Percentiles rank a stretch among this genome's conserved stretches.
Evolutionary conservation across 2,888 invertebrate genomes (phyloP).

Genomic region (Incurvaria masculella): DNA sequence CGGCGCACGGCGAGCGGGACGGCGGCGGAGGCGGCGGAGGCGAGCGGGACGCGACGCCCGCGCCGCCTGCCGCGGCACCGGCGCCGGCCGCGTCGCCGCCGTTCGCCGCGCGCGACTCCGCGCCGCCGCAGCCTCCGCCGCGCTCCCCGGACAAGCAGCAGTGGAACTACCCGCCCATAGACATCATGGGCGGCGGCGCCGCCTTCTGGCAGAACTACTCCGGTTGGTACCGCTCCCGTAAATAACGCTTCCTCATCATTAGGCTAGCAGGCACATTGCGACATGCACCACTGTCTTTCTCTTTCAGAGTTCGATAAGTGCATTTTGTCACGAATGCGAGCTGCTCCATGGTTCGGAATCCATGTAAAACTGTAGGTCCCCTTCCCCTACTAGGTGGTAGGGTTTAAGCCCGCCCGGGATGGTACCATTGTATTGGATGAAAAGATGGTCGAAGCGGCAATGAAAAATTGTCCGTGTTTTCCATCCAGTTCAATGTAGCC

Average conservation of each 20-base stretch:
- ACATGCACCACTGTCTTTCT: too few relatives aligned
- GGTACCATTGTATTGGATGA: too few relatives aligned
- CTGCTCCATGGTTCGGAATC: too few relatives aligned
- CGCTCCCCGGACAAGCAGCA: conserved; percentile 52
- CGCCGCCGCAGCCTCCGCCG: conserved; percentile 25
- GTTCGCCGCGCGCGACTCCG: conserved; percentile 33
- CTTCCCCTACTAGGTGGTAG: too few relatives aligned
- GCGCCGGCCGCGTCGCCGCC: conserved; percentile 48
- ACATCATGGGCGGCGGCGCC: conserved; percentile 80
- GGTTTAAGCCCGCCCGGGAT: too few relatives aligned
- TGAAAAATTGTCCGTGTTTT: too few relatives aligned
- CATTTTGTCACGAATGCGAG: too few relatives aligned
- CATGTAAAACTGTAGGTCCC: too few relatives aligned
- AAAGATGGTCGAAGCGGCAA: too few relatives aligned
- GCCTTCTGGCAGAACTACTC: conserved; percentile 93
- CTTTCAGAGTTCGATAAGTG: too few relatives aligned
- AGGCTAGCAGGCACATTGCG: too few relatives aligned
- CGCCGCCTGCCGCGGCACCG: conserved; percentile 44
- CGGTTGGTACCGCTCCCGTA: conserved; percentile 58
- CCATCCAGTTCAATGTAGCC: too few relatives aligned
- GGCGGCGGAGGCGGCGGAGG: conserved; percentile 35
- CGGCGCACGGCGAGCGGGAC: conserved; percentile 33
- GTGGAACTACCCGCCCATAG: conserved; percentile 57
- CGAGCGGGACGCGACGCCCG: conserved; percentile 41
- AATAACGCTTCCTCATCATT: conserved; percentile 4